These are phyloP conservation scores for Saturnia pavonia DNA, from an alignment of 2,888 invertebrate genomes.

Conservation along the genomic window DNA sequence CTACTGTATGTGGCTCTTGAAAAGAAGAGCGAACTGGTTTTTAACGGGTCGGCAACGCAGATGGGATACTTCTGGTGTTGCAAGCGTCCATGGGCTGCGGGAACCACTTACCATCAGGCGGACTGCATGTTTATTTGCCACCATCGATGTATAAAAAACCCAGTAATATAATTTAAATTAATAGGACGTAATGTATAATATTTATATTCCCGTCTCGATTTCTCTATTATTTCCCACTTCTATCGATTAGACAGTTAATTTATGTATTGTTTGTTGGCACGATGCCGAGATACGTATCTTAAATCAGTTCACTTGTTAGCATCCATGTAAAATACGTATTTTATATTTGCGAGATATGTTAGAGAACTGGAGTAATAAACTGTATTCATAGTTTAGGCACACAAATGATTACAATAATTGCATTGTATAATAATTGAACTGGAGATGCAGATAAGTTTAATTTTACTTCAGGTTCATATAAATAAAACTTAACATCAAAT, in stretches of 20 bases:
- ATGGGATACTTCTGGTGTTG: too few relatives aligned
- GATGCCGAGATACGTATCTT: constrained; percentile 15
- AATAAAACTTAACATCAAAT: too few relatives aligned
- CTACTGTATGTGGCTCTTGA: too few relatives aligned
- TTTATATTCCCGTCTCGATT: neutral
- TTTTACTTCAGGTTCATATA: too few relatives aligned
- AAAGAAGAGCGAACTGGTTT: too few relatives aligned
- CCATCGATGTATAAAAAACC: too few relatives aligned
- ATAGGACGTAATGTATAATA: neutral
- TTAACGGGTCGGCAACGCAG: too few relatives aligned
- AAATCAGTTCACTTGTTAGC: constrained; percentile 15
- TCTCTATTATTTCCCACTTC: constrained; percentile 12
- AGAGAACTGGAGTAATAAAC: neutral
- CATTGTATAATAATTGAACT: neutral
- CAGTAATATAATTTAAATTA: neutral
- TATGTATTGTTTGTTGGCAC: constrained; percentile 20
- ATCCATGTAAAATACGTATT: constrained; percentile 20
- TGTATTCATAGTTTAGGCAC: neutral
- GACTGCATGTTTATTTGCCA: too few relatives aligned
- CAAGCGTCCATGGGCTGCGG: too few relatives aligned
- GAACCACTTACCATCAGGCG: too few relatives aligned
- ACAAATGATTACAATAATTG: neutral
- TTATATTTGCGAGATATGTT: neutral
- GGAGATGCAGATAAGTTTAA: neutral
- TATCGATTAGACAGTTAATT: constrained; percentile 16